Conservation (phyloP, 2,113 vertebrate species). For the Phalacrocorax pelagicus region DNA sequence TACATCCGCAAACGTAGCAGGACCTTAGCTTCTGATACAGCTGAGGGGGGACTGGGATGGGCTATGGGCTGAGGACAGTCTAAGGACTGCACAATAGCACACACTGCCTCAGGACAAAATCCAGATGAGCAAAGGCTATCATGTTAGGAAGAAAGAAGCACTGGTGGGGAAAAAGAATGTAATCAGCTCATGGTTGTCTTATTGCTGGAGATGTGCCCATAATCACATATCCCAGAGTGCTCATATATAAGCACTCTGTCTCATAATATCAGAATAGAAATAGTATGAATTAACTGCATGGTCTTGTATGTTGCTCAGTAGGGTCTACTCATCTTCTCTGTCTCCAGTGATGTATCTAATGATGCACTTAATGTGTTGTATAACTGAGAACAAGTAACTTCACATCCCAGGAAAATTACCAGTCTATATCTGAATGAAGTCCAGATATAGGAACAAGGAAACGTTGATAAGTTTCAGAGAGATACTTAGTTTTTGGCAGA, state of each 20-base stretch:
- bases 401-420: not conserved
- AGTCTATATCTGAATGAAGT: not conserved
- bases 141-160: not conserved
- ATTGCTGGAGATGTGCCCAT: not conserved
- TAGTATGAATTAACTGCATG: not conserved
- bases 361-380: not conserved
- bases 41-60: not conserved
- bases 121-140: not conserved
- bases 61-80: not conserved
- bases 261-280: not conserved
- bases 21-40: not conserved
- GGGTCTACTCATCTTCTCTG: not conserved
- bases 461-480: not conserved
- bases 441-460: not conserved
- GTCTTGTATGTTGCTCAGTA: not conserved
- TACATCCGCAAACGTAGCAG: not conserved
- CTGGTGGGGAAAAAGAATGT: not conserved
- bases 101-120: not conserved
- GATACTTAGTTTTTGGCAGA: not conserved
- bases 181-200: not conserved
- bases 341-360: not conserved
- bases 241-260: not conserved
- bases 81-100: not conserved
- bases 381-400: not conserved
- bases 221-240: not conserved